A percentile compares a stretch with the other conserved stretches of the same genome.
Evolutionary conservation across 2,113 vertebrate genomes (phyloP).

Genomic region (Dicerorhinus sumatrensis): DNA sequence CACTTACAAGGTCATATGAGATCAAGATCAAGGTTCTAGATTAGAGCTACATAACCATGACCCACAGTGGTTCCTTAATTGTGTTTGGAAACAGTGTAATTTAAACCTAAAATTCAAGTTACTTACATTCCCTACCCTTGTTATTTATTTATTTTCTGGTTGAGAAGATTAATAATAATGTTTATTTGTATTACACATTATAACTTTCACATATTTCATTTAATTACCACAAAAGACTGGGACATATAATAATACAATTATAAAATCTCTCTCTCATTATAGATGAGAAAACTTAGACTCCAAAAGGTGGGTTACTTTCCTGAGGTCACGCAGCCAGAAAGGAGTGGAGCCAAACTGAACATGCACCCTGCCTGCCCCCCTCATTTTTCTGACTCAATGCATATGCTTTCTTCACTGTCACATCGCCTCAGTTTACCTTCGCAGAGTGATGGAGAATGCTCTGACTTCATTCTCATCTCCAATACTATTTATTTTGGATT

Average conservation of each 20-base stretch:
- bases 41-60: background rate
- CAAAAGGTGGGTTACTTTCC: background rate
- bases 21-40: background rate
- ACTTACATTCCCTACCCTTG: background rate
- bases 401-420: background rate
- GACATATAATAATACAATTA: background rate
- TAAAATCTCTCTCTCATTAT: background rate
- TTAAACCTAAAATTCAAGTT: constrained; percentile 41
- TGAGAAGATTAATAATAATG: background rate
- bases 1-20: background rate
- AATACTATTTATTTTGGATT: constrained; percentile 14
- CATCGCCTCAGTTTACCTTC: constrained; percentile 12
- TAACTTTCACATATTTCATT: background rate
- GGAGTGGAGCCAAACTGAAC: background rate
- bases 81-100: background rate
- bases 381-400: background rate
- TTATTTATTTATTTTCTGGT: constrained; percentile 19
- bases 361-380: rapidly evolving
- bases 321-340: background rate
- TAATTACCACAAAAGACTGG: background rate
- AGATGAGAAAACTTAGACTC: background rate
- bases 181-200: background rate
- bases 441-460: background rate
- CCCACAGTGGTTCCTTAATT: background rate
- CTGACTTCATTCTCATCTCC: background rate